Conservation (phyloP, 2,797 vertebrate genomes). For the Sebastiscus tertius region DNA sequence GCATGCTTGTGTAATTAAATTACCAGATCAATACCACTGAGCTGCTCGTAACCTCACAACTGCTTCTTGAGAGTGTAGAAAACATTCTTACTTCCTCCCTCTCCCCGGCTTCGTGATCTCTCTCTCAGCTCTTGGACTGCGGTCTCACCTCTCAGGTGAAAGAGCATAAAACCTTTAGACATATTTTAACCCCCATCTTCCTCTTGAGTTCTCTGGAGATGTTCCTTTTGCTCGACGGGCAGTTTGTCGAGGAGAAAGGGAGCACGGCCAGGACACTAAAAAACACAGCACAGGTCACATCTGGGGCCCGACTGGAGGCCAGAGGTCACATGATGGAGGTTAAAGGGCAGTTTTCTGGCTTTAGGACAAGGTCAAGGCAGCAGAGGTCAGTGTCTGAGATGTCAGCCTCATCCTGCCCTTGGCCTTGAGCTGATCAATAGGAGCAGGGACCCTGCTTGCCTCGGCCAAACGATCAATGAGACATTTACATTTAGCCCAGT, state of each 20-base stretch:
- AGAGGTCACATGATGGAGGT: slow-evolving; percentile 74
- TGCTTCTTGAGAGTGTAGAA: slow-evolving; percentile 82
- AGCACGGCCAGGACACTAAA: slow-evolving; percentile 36
- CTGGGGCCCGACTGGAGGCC: slow-evolving; percentile 31
- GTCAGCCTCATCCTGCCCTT: slow-evolving; percentile 86
- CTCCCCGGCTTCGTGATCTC: neutral
- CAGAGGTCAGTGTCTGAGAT: slow-evolving; percentile 83
- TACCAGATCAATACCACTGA: slow-evolving; percentile 89
- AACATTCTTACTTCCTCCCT: slow-evolving; percentile 61
- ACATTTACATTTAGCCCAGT: slow-evolving; percentile 65
- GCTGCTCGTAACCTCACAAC: slow-evolving; percentile 82
- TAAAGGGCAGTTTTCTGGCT: slow-evolving; percentile 83
- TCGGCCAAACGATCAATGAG: slow-evolving; percentile 68
- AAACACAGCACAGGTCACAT: slow-evolving; percentile 56
- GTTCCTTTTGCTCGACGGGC: slow-evolving; percentile 10
- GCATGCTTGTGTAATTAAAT: slow-evolving; percentile 86
- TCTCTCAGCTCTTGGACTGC: neutral
- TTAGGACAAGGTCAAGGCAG: slow-evolving; percentile 90
- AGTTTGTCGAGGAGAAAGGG: slow-evolving; percentile 11
- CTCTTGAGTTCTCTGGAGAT: slow-evolving; percentile 45
- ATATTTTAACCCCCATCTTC: slow-evolving; percentile 87
- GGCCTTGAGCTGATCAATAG: slow-evolving; percentile 91
- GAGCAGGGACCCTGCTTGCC: slow-evolving; percentile 79
- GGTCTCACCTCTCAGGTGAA: slow-evolving; percentile 80
- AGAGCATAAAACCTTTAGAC: slow-evolving; percentile 90